Evolutionary conservation across 2,888 invertebrate species (phyloP), one percentile per base, ranked within the genome.

Genomic region (Boloria selene): DNA sequence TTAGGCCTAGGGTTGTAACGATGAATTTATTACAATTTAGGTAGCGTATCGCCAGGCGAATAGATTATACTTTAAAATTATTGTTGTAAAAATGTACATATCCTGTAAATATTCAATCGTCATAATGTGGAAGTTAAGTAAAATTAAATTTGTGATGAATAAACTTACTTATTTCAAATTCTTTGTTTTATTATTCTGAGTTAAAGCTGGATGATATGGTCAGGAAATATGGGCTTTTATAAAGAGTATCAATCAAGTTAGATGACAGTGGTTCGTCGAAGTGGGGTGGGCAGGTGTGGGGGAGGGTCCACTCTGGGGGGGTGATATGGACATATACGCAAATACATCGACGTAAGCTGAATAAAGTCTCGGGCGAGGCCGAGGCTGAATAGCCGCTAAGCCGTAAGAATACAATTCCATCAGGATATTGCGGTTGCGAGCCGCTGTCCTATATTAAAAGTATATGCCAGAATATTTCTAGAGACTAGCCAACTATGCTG

Each of bases 21-120:
- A 90, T 84, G 90, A 91, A 91, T 91, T 91, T 91, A 91, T 80
- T 91, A 89, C 84, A 79, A 73, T 85, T 79, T 87, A 87, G 79
- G 75, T 78, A 75, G 73, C 84, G 83, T 85, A 76, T 86, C 86
- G 88, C 86, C 78, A 82, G 84, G 86, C 87, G 84, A 84, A 72
- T 80, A 85, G 78, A 78, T 85, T 89, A 88, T 88, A 88, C 85
- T 77, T 72, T 72, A 76, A 59, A 62, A 68, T 65, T 61, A 68
- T 77, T 75, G 72, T 71, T 89, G 87, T 90, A 89, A 84, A 86
- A 81, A 82, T 91, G 91, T 91, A 91, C 90, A 91, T 91, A 91
- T 90, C 91, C 83, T 91, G 91, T 91, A 90, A 88, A 90, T 90
- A 90, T 82, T 85, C 79, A 75, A 86, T 71, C 85, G 86, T 88